Evolutionary conservation across 2,113 vertebrate genomes (phyloP).

Genomic region (Periophthalmus modestus): DNA sequence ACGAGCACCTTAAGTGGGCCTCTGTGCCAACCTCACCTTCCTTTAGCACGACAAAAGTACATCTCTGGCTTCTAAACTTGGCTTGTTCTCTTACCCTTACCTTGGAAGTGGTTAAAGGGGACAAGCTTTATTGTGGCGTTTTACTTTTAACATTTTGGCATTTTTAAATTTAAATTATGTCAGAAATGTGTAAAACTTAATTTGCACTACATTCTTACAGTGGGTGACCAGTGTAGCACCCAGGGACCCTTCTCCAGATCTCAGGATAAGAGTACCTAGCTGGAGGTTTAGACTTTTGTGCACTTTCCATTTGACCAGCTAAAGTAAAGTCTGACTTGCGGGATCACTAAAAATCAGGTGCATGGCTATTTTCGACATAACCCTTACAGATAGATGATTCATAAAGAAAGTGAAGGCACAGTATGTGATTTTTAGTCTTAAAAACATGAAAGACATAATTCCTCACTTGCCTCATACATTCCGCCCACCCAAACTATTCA

Average conservation of each 20-base stretch:
- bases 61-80: constrained; percentile 19
- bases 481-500: too few species aligned
- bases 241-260: too few species aligned
- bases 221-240: too few species aligned
- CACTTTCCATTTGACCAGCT: too few species aligned
- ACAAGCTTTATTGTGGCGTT: background rate
- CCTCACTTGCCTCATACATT: too few species aligned
- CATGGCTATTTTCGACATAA: background rate
- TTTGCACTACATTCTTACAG: background rate
- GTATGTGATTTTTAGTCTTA: too few species aligned
- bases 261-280: too few species aligned
- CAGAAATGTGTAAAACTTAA: too few species aligned
- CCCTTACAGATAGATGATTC: background rate
- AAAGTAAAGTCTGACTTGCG: background rate
- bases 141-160: background rate
- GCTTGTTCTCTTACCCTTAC: constrained; percentile 17
- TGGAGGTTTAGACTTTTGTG: too few species aligned
- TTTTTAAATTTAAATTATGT: too few species aligned
- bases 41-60: constrained; percentile 46
- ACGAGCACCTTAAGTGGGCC: constrained; percentile 65
- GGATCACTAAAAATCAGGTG: background rate
- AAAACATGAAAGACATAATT: too few species aligned
- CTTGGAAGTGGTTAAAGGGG: constrained; percentile 28
- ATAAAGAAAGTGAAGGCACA: too few species aligned
- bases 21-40: constrained; percentile 55